phyloP scores from a whole-genome alignment of 2,797 vertebrate genomes.

The Muscicapa striata region DNA sequence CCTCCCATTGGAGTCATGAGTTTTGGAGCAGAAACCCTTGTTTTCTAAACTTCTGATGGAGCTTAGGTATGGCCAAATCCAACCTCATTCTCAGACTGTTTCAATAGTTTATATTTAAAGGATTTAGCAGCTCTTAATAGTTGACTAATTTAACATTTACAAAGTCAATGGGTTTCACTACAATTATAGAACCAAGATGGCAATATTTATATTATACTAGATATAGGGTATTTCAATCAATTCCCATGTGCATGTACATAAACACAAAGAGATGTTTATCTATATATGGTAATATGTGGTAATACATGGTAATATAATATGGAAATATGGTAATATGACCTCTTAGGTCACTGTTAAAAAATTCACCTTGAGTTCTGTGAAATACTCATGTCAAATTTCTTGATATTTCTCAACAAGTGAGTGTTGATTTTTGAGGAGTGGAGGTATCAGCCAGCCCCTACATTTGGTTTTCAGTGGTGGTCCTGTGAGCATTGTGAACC shows the following conservation, averaged over 20 bases:
- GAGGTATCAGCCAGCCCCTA: neutral
- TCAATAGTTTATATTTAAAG: neutral
- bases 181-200: neutral
- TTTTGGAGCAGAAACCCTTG: neutral
- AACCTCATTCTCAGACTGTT: neutral
- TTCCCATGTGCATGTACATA: fast-evolving
- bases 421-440: neutral
- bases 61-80: neutral
- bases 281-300: neutral
- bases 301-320: too few species aligned
- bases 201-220: neutral
- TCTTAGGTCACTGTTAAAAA: neutral
- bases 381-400: neutral
- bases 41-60: neutral
- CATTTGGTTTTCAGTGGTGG: fast-evolving
- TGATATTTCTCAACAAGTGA: neutral
- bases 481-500: neutral
- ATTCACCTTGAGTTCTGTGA: neutral
- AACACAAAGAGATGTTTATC: neutral
- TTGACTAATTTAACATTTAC: neutral
- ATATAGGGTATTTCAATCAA: neutral
- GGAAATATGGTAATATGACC: neutral
- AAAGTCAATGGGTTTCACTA: neutral
- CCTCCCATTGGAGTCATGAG: fast-evolving
- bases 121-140: neutral